Conservation (phyloP, 1,140 invertebrate species). For the Drosophila melanica region DNA sequence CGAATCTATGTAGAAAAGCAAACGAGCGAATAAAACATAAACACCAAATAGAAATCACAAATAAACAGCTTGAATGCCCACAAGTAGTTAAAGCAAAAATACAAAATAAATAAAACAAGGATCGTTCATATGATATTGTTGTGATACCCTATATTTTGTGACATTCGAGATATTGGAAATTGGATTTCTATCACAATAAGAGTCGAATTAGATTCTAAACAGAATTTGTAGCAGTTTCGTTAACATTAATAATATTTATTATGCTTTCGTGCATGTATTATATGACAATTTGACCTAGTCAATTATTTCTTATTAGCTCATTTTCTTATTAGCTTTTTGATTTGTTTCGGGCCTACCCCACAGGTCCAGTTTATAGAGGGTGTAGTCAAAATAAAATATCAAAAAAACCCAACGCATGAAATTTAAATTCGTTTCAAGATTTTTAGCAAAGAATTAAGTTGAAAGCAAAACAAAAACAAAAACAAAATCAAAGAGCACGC, state of each 20-base stretch:
- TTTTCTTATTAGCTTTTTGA: too few relatives aligned
- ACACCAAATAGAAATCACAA: constrained; percentile 27
- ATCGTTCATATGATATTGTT: background rate
- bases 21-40: constrained; percentile 30
- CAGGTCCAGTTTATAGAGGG: background rate
- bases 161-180: background rate
- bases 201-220: background rate
- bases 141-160: constrained; percentile 7
- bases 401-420: constrained; percentile 5
- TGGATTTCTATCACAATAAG: background rate
- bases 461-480: constrained; percentile 44
- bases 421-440: constrained; percentile 13
- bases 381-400: constrained; percentile 1
- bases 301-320: too few relatives aligned
- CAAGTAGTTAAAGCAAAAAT: constrained; percentile 16
- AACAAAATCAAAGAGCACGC: constrained; percentile 15
- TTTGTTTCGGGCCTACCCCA: background rate
- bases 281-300: too few relatives aligned
- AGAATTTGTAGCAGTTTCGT: too few relatives aligned
- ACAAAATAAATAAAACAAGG: constrained; percentile 1
- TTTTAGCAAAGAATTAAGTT: constrained; percentile 5
- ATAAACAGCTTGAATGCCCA: constrained; percentile 6
- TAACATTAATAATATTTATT: too few relatives aligned
- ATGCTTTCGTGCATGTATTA: too few relatives aligned
- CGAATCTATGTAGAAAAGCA: constrained; percentile 21